Evolutionary conservation across 2,113 vertebrate species (phyloP).

Genomic region (Prinia subflava): DNA sequence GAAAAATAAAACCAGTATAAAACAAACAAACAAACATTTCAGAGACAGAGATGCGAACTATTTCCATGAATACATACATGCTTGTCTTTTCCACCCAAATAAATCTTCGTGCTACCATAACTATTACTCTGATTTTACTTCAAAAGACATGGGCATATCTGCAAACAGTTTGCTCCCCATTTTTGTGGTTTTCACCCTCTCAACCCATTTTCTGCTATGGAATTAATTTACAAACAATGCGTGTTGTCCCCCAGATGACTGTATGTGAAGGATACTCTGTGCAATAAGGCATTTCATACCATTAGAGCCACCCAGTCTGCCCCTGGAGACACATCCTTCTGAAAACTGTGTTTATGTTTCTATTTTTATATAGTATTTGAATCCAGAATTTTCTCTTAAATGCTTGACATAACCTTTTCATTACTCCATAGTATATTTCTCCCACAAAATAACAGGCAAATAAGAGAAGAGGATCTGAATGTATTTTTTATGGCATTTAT

Average conservation of each 20-base stretch:
- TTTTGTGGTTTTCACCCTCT: slow-evolving; percentile 56
- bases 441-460: neutral
- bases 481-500: neutral
- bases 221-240: slow-evolving; percentile 60
- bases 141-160: slow-evolving; percentile 42
- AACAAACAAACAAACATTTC: neutral
- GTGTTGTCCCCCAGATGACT: slow-evolving; percentile 47
- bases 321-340: neutral
- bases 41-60: neutral
- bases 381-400: slow-evolving; percentile 27
- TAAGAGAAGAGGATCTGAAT: neutral
- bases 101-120: slow-evolving; percentile 14
- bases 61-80: neutral
- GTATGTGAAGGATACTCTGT: slow-evolving; percentile 27
- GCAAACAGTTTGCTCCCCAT: neutral
- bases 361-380: slow-evolving; percentile 35
- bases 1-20: neutral
- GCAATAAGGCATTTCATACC: slow-evolving; percentile 26
- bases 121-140: slow-evolving; percentile 27
- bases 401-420: slow-evolving; percentile 24
- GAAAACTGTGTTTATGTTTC: slow-evolving; percentile 30
- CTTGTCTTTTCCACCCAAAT: neutral
- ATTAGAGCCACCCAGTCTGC: slow-evolving; percentile 31
- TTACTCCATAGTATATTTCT: neutral
- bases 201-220: slow-evolving; percentile 35